Percentiles rank a stretch among this genome's conserved stretches.
Evolutionary conservation across 2,113 vertebrate genomes (phyloP).

Genomic region (Xyliphius kryptos): DNA sequence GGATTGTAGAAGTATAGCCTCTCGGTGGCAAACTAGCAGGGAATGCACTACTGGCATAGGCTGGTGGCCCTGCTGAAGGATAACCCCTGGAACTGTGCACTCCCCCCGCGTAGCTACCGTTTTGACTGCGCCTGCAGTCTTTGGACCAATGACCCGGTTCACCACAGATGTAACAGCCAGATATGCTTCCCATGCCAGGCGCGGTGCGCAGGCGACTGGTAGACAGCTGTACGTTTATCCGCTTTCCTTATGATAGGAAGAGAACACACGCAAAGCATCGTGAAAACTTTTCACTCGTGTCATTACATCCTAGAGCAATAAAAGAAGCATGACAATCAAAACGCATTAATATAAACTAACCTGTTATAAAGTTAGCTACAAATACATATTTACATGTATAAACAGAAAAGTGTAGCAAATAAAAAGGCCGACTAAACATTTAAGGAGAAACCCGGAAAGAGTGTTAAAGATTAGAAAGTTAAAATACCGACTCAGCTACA

Average conservation of each 20-base stretch:
- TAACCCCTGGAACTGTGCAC: slow-evolving; percentile 38
- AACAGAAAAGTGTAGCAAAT: too few relatives aligned
- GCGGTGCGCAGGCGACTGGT: slow-evolving; percentile 90
- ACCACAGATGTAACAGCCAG: slow-evolving; percentile 91
- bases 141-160: slow-evolving; percentile 96
- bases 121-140: slow-evolving; percentile 81
- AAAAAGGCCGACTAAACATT: too few relatives aligned
- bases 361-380: too few relatives aligned
- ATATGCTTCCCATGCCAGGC: slow-evolving; percentile 94
- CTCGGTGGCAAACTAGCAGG: slow-evolving; percentile 46
- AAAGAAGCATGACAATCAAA: slow-evolving; percentile 14
- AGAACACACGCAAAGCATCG: slow-evolving; percentile 74
- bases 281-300: too few relatives aligned
- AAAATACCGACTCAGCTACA: too few relatives aligned
- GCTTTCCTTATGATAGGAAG: slow-evolving; percentile 83
- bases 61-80: slow-evolving; percentile 33
- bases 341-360: slow-evolving; percentile 9
- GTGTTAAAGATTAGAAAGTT: too few relatives aligned
- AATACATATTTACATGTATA: too few relatives aligned
- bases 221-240: slow-evolving; percentile 94
- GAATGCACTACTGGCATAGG: slow-evolving; percentile 42
- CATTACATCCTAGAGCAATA: slow-evolving; percentile 30
- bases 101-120: slow-evolving; percentile 53
- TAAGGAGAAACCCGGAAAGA: too few relatives aligned
- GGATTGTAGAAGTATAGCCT: slow-evolving; percentile 46